Conservation (phyloP, 2,888 invertebrate species). For the Bellardia pandia region DNA sequence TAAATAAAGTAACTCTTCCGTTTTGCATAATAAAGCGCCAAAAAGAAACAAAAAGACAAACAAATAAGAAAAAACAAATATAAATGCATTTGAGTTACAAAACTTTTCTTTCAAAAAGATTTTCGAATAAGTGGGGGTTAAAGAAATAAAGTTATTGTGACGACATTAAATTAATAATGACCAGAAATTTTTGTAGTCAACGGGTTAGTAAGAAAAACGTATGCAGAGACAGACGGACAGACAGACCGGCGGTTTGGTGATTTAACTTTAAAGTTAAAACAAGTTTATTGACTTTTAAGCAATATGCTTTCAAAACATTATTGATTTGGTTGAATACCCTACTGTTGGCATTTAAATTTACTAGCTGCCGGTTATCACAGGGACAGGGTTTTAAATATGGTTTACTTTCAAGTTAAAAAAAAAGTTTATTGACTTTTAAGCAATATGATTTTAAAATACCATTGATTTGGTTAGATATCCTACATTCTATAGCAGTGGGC, state of each 20-base stretch:
- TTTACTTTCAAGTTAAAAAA: no score
- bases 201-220: no score
- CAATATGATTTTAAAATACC: no score
- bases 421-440: no score
- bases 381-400: no score
- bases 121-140: no score
- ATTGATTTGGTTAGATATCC: no score
- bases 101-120: neutral
- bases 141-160: constrained; percentile 7
- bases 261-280: constrained; percentile 18
- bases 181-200: neutral
- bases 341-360: no score
- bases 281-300: constrained; percentile 50
- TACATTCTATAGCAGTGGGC: no score
- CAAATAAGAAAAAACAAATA: neutral
- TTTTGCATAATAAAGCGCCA: constrained; percentile 57
- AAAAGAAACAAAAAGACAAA: constrained; percentile 14
- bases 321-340: constrained; percentile 3
- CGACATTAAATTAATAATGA: neutral
- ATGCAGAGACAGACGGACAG: no score
- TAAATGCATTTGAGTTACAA: constrained; percentile 11
- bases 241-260: no score
- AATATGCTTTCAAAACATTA: constrained; percentile 13
- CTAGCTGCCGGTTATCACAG: no score
- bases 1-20: constrained; percentile 51